Base-by-base conservation (phyloP, 2,888 invertebrate genomes). In the Lottia gigantea region DNA sequence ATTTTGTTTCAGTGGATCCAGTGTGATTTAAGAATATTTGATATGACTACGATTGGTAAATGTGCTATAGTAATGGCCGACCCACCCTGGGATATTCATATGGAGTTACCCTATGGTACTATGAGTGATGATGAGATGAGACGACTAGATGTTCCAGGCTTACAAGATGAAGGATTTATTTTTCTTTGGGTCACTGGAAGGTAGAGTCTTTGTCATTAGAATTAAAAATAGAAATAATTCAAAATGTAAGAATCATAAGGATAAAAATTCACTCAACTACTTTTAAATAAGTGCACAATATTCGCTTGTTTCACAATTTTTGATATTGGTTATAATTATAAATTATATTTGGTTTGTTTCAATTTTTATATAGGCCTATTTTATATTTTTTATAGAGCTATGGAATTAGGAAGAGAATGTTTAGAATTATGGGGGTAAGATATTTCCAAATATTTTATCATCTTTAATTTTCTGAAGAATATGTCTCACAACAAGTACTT, bases 101-200 rank as follows among this genome's bases (percentile, higher is more conserved):
- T 98, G 98, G 98, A 98, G 89, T 90, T 98, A 64, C 98, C 98
- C 0, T 98, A 98, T 88, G 98, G 97, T 1, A 98, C 98, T 0
- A 96, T 98, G 96, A 96, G 96, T 0, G 98, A 98, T 86, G 97
- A 98, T 87, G 98, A 98, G 91, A 98, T 98, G 98, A 91, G 98
- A 67, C 95, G 95, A 74, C 90, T 98, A 23, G 96, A 96, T 1
- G 95, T 98, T 68, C 97, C 97, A 0, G 94, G 95, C 68, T 90
- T 98, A 62, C 97, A 98, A 89, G 97, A 98, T 86, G 96, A 96
- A 84, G 98, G 98, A 0, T 92, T 97, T 11, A 94, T 98, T 78
- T 98, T 98, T 89, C 91, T 98, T 0, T 98, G 98, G 98, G 98
- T 98, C 16, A 98, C 98, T 11, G 97, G 98, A 69, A 92, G 94